phyloP scores from a whole-genome alignment of 2,888 invertebrate species.

The Lapara coniferarum region DNA sequence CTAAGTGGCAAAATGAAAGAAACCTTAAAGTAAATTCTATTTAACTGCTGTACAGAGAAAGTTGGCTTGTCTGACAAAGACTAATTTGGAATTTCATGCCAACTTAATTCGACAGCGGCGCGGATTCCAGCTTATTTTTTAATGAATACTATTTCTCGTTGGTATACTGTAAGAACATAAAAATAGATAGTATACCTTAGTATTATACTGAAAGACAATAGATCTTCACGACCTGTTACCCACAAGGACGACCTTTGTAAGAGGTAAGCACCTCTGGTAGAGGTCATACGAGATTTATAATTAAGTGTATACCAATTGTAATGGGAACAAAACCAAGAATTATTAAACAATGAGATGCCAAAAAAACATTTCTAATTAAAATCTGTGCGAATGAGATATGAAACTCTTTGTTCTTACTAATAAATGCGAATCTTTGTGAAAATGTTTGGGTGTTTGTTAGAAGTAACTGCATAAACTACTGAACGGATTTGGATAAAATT shows the following conservation, averaged over 20 bases:
- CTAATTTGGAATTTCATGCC: conserved; percentile 22
- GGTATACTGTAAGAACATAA: conserved; percentile 2
- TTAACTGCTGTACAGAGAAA: conserved; percentile 15
- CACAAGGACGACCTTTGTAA: conserved; percentile 1
- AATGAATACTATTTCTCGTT: conserved; percentile 3
- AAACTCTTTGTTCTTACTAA: too few species aligned
- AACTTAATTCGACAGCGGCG: conserved; percentile 9
- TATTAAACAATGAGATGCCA: not conserved
- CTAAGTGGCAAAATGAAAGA: conserved; percentile 16
- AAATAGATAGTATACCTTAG: not conserved
- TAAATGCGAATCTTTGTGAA: too few species aligned
- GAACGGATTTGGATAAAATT: too few species aligned
- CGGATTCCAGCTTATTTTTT: conserved; percentile 13
- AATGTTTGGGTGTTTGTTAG: too few species aligned
- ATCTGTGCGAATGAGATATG: too few species aligned
- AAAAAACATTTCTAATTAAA: too few species aligned
- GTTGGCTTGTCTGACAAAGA: conserved; percentile 17
- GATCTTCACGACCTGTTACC: conserved; percentile 19
- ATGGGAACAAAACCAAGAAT: not conserved
- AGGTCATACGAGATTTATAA: not conserved
- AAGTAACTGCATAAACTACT: too few species aligned
- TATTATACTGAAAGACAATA: conserved; percentile 1
- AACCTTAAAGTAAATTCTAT: conserved; percentile 19
- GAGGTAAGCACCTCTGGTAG: not conserved
- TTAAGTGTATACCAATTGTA: not conserved